Base-by-base conservation (phyloP, 2,113 vertebrate species). In the Corvus moneduloides region DNA sequence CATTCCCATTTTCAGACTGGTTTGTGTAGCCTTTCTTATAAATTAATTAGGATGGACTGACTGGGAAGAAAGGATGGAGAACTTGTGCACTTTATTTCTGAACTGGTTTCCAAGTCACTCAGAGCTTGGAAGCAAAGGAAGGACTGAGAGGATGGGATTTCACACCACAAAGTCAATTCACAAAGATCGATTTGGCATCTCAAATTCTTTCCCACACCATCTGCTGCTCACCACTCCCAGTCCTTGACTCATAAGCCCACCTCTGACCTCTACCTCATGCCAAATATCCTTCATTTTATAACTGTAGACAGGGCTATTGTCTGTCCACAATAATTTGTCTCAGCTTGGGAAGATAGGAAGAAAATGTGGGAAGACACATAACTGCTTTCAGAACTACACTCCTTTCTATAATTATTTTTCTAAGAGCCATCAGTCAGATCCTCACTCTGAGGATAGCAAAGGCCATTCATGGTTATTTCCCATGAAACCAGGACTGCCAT, bases 121-220 rank as follows among this genome's bases (percentile, higher is more conserved):
- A 72, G 43, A 78, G 69, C 73, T 51, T 83, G 78, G 58, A 94
- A 90, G 58, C 49, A 82, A 84, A 84, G 56, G 56, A 84, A 89
- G 54, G 30, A 64, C 62, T 52, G 66, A 71, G 51, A 72, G 35
- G 43, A 61, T 54, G 44, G 18, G 21, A 58, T 30, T 94, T 87
- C 69, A 84, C 28, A 32, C 44, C 19, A 35, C 64, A 91, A 64
- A 80, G 26, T 22, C 44, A 72, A 92, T 59, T 92, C 39, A 46
- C 30, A 73, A 58, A 82, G 63, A 49, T 44, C 0, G 0, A 10
- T 75, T 13, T 3, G 9, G 76, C 52, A 83, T 62, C 55, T 66
- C 51, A 35, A 66, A 80, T 88, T 86, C 59, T 84, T 95, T 88
- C 79, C 90, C 75, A 93, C 75, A 94, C 41, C 27, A 79, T 88